phyloP scores from a whole-genome alignment of 1,140 invertebrate species.

The Macrobrachium rosenbergii region DNA sequence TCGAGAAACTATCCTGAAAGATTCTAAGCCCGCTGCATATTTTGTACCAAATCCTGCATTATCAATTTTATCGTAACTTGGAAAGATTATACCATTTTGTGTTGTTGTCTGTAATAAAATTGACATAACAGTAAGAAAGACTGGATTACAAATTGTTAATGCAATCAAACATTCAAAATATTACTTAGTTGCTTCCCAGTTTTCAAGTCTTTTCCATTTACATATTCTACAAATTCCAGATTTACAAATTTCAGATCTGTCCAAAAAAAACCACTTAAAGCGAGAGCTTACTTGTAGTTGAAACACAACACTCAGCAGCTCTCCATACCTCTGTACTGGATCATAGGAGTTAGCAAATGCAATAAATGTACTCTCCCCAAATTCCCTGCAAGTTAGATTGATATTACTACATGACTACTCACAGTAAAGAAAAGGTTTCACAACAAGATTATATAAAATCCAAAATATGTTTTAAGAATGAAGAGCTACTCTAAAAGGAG shows the following conservation, averaged over 20 bases:
- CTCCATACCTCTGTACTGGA: neutral
- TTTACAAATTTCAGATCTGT: neutral
- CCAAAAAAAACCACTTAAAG: neutral
- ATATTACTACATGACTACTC: neutral
- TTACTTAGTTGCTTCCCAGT: no score
- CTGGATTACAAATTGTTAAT: no score
- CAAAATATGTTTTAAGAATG: no score
- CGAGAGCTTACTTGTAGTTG: neutral
- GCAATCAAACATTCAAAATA: no score
- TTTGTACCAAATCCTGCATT: neutral
- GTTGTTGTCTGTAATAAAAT: neutral
- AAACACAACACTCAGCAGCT: neutral
- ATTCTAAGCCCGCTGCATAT: constrained; percentile 1
- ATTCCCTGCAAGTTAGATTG: neutral
- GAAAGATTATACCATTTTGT: neutral
- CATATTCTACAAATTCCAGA: neutral
- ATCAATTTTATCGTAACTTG: constrained; percentile 30
- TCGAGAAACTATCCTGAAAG: constrained; percentile 1
- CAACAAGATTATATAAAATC: neutral
- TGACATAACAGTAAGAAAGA: neutral
- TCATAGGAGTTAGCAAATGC: constrained; percentile 28
- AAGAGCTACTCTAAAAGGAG: no score
- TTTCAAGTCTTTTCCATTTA: neutral
- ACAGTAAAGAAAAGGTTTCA: neutral
- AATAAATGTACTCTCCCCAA: neutral